Evolutionary conservation across 2,797 vertebrate species (phyloP), one percentile per base, ranked within the genome.

Genomic region (Hipposideros larvatus): DNA sequence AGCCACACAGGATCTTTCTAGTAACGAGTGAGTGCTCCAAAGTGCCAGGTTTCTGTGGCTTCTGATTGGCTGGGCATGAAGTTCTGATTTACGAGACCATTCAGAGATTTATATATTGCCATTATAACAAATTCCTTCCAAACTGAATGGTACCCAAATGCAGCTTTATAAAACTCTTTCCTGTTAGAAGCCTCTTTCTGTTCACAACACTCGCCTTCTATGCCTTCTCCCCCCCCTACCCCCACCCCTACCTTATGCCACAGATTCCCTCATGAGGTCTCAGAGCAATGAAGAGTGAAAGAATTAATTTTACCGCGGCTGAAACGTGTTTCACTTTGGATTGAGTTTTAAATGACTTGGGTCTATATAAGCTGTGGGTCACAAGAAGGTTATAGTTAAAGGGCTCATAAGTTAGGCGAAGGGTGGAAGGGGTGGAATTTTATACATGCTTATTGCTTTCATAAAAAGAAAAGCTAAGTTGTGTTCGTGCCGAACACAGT

Each of bases 91-190:
- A 97, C 68, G 95, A 94, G 97, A 65, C 95, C 93, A 86, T 95
- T 94, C 96, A 92, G 97, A 97, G 96, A 98, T 97, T 98, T 98
- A 97, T 98, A 98, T 97, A 93, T 97, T 80, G 95, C 96, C 94
- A 90, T 98, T 98, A 95, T 95, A 97, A 97, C 96, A 96, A 97
- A 97, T 97, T 97, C 97, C 92, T 97, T 97, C 94, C 96, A 88
- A 96, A 94, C 86, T 82, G 82, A 95, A 68, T 71, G 18, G 75
- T 61, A 37, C 93, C 96, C 93, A 79, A 95, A 92, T 34, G 92
- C 63, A 78, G 95, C 41, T 95, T 94, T 96, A 91, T 75, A 95
- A 96, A 97, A 97, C 97, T 96, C 80, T 73, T 74, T 93, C 85
- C 84, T 83, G 89, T 97, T 96, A 78, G 48, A 95, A 93, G 84